Conservation (phyloP, 2,797 vertebrate species). For the Mionectes olivaceus region DNA sequence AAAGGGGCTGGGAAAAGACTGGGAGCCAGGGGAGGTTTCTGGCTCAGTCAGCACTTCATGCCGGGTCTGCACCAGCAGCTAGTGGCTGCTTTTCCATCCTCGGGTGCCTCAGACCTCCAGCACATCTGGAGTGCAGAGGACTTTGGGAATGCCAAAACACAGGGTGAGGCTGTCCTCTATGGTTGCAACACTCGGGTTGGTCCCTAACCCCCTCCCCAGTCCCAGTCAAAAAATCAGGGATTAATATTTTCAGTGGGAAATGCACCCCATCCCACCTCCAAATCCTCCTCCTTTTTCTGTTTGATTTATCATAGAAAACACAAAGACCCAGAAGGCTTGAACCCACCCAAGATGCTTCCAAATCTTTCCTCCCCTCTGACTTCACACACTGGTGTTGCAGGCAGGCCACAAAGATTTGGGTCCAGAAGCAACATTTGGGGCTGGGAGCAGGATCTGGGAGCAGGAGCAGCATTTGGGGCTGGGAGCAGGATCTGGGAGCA, state of each 20-base stretch:
- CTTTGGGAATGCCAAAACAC: neutral
- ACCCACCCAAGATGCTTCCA: neutral
- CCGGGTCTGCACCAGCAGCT: neutral
- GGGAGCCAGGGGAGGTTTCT: neutral
- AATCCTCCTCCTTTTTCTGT: neutral
- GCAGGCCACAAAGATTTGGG: neutral
- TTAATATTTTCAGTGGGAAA: neutral
- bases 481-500: neutral
- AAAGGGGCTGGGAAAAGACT: neutral
- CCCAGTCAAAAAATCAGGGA: neutral
- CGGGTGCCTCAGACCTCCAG: too few species aligned
- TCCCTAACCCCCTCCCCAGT: neutral
- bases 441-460: neutral
- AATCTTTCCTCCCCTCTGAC: neutral
- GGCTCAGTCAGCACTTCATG: neutral
- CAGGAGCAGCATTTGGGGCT: neutral
- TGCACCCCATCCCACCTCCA: neutral
- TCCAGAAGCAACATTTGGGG: neutral
- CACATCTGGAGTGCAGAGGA: neutral
- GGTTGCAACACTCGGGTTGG: rapidly evolving
- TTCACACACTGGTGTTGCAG: neutral
- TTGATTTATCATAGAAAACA: neutral
- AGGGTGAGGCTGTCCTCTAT: rapidly evolving
- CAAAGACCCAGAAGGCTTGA: neutral
- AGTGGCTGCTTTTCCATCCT: neutral